Base-by-base conservation (phyloP, 2,888 invertebrate genomes). In the Helobdella robusta region DNA sequence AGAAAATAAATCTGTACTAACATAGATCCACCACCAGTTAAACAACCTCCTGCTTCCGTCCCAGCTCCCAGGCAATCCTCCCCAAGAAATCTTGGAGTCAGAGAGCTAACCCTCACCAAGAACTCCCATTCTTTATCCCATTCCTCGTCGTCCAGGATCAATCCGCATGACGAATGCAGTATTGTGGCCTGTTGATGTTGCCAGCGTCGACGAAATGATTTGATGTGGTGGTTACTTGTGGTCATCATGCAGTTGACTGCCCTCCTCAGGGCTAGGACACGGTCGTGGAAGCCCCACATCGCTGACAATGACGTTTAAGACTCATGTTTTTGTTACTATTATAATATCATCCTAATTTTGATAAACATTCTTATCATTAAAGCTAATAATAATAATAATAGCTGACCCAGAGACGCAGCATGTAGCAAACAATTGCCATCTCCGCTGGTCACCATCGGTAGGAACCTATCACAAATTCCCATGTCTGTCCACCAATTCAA, bases 371-470 rank as follows among this genome's bases (percentile, higher is more conserved):
- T n/a, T n/a, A n/a, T n/a, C n/a, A n/a, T n/a, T n/a, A n/a, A n/a
- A n/a, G n/a, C n/a, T n/a, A n/a, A n/a, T 2, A 15, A n/a, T 20
- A 0, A 28, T 20, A 4, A 6, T 18, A 23, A 28, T 23, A n/a
- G 68, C 70, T 71, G 74, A 84, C 84, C 84, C 50, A 85, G 78
- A 0, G 89, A 89, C 0, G 89, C 90, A 6, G 91, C 90, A 77
- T 91, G 91, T 0, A 91, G 84, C 15, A 91, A 79, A 76, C 91
- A 91, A 81, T 91, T 91, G 28, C 91, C 91, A 79, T 91, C 91
- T 0, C 87, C 91, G 8, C 88, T 87, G 0, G 91, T 91, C 28
- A 89, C 87, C 68, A 89, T 81, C 6, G 85, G 84, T 79, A 83
- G 82, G 50, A 85, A 75, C 65, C 83, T 68, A 73, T 84, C 83